These are phyloP conservation scores for Falco peregrinus DNA, from an alignment of 2,797 vertebrate species.

Conservation along the genomic window DNA sequence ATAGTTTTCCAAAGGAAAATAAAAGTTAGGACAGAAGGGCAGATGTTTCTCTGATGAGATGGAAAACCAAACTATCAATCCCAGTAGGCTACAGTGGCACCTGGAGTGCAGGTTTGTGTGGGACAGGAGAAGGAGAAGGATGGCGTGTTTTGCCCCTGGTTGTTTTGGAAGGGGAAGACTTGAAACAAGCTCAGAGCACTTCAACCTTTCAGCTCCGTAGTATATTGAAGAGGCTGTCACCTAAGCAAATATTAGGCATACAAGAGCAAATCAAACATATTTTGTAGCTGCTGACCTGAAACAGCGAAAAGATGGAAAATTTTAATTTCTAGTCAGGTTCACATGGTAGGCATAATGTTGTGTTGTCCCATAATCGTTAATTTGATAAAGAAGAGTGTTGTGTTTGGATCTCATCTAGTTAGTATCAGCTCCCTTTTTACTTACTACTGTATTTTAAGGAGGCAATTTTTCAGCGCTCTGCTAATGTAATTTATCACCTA, in stretches of 20 bases:
- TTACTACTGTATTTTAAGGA: constrained; percentile 62
- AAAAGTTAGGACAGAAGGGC: background rate
- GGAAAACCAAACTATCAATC: background rate
- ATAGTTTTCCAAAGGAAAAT: background rate
- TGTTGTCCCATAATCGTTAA: background rate
- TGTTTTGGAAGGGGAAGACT: background rate
- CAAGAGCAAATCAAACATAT: background rate
- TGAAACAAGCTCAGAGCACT: background rate
- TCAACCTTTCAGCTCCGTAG: background rate
- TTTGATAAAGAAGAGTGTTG: background rate
- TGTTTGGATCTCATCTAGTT: constrained; percentile 43
- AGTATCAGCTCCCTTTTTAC: constrained; percentile 48
- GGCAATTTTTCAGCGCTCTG: constrained; percentile 54
- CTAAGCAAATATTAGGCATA: background rate
- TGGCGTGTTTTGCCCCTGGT: background rate
- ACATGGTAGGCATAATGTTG: background rate
- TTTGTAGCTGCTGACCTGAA: background rate
- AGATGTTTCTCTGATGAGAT: background rate
- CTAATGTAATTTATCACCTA: constrained; percentile 62
- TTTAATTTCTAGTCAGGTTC: background rate
- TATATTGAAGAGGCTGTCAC: background rate
- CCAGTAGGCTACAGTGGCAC: background rate
- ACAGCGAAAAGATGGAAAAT: background rate
- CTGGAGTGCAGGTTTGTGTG: background rate
- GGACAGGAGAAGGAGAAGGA: background rate